These are phyloP conservation scores for Laterallus jamaicensis DNA, from an alignment of 2,113 vertebrate genomes.

Conservation along the genomic window DNA sequence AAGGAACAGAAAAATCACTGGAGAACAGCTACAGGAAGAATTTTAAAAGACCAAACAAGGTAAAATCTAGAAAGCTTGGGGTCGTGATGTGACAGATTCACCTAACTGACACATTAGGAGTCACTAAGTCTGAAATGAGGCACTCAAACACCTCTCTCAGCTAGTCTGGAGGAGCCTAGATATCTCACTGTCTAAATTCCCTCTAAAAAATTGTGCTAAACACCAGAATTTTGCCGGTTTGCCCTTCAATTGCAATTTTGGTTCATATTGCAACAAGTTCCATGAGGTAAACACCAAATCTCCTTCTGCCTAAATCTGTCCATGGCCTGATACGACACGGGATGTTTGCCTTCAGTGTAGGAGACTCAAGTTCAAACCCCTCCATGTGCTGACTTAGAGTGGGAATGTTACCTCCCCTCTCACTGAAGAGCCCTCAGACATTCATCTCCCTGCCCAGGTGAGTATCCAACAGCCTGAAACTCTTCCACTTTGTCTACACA, in stretches of 20 bases:
- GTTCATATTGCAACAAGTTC: not conserved
- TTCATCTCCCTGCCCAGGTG: not conserved
- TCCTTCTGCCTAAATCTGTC: not conserved
- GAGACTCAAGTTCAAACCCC: not conserved
- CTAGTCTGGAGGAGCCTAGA: not conserved
- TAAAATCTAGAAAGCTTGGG: not conserved
- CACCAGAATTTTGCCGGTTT: not conserved
- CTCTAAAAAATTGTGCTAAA: not conserved
- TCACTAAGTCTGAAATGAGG: not conserved
- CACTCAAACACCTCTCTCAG: not conserved
- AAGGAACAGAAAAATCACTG: constrained; percentile 22
- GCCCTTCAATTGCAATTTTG: not conserved
- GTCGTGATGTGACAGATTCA: not conserved
- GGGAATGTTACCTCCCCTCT: not conserved
- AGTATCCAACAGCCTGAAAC: not conserved
- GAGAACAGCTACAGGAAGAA: constrained; percentile 26
- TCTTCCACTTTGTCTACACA: not conserved
- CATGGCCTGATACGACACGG: not conserved
- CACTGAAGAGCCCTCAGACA: not conserved
- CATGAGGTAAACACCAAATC: not conserved
- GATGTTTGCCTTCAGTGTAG: not conserved
- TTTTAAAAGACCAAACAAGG: not conserved
- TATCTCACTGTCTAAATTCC: not conserved
- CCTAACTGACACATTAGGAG: not conserved
- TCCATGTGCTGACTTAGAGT: not conserved